Conservation (phyloP, 2,113 vertebrate species). For the Coracopsis vasa region DNA sequence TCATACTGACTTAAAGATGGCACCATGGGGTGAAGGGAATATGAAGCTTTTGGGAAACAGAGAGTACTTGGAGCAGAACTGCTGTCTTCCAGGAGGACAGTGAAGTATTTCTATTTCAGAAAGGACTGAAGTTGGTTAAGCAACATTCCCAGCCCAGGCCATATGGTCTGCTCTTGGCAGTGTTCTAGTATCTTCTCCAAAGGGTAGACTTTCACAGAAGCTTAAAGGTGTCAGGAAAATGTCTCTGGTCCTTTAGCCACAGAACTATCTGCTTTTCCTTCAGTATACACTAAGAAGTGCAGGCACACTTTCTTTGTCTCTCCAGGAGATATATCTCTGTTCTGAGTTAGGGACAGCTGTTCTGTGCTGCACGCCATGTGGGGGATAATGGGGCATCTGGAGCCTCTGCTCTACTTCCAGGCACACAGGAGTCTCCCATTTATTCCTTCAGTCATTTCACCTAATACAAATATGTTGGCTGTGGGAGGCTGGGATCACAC, state of each 20-base stretch:
- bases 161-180: neutral
- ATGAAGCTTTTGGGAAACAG: neutral
- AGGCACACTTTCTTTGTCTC: neutral
- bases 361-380: rapidly evolving
- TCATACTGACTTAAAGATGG: neutral
- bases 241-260: neutral
- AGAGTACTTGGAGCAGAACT: neutral
- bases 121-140: neutral
- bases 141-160: neutral
- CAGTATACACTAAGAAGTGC: neutral
- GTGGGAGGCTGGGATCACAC: neutral
- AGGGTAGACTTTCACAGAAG: neutral
- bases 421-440: neutral
- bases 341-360: neutral
- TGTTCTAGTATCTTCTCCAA: neutral
- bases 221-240: neutral
- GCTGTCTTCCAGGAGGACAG: neutral
- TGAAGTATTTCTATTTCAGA: neutral
- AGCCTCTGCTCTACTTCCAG: neutral
- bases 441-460: neutral
- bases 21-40: neutral
- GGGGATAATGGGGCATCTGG: rapidly evolving
- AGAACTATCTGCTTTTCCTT: neutral
- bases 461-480: neutral
- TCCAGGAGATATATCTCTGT: rapidly evolving